A percentile compares a stretch with the other conserved stretches of the same genome.
Conservation (phyloP, 2,113 vertebrate species). For the Murina feae region DNA sequence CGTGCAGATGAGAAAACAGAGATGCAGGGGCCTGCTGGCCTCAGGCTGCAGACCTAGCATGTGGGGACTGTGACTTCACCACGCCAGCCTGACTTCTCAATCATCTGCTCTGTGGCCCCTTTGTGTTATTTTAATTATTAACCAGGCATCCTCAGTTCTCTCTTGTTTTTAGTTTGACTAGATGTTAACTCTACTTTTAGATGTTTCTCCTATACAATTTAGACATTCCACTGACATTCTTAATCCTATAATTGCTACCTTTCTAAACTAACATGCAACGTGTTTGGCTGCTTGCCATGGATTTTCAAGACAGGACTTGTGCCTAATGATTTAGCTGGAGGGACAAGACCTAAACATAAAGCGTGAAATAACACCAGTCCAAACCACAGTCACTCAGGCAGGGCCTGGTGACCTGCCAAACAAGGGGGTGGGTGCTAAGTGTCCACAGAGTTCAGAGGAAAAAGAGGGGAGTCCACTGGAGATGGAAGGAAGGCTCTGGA, state of each 20-base stretch:
- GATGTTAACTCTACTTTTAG: not conserved
- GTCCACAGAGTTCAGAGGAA: not conserved
- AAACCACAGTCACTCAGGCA: not conserved
- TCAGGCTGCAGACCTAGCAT: accelerated
- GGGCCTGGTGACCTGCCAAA: not conserved
- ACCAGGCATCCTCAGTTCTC: not conserved
- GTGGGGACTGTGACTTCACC: not conserved
- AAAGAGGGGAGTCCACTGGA: not conserved
- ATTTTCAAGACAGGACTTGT: not conserved
- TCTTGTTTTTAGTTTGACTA: not conserved
- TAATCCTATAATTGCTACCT: not conserved
- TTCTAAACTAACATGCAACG: not conserved
- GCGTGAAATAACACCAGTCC: not conserved
- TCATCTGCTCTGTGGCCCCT: not conserved
- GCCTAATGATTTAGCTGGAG: not conserved
- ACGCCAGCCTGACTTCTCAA: accelerated
- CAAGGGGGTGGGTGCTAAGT: too few species aligned
- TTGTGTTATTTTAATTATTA: not conserved
- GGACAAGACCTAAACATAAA: not conserved
- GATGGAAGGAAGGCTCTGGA: not conserved
- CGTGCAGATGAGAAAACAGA: accelerated
- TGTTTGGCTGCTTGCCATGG: not conserved
- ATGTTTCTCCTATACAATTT: not conserved
- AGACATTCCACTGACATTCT: not conserved
- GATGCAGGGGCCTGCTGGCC: accelerated